A percentile compares a stretch with the other conserved stretches of the same genome.
Evolutionary conservation across 2,888 invertebrate species (phyloP).

Genomic region (Campoplex nolae): DNA sequence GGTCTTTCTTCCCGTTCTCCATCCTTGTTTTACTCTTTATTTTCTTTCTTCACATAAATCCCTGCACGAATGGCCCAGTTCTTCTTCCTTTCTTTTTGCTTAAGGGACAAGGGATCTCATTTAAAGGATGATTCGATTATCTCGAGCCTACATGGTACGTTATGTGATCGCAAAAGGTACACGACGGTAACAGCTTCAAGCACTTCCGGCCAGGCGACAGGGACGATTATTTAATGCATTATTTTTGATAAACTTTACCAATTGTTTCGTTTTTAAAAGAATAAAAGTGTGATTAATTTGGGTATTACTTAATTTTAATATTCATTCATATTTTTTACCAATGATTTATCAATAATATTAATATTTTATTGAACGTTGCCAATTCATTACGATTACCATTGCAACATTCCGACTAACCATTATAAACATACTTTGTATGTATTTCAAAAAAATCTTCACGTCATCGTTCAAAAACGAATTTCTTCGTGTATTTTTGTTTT

Average conservation of each 20-base stretch:
- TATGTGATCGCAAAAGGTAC: conserved; percentile 60
- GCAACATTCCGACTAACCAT: not conserved
- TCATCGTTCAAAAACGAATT: not conserved
- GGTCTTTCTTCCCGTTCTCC: conserved; percentile 51
- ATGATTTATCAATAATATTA: not conserved
- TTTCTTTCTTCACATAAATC: conserved; percentile 22
- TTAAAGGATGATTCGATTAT: conserved; percentile 24
- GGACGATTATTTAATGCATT: conserved; percentile 2
- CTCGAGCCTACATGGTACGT: conserved; percentile 49
- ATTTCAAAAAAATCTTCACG: not conserved
- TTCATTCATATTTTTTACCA: not conserved
- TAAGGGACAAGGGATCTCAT: not conserved
- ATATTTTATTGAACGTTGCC: not conserved
- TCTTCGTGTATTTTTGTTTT: not conserved
- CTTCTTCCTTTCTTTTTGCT: not conserved
- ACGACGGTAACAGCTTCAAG: conserved; percentile 59
- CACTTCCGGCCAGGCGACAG: conserved; percentile 45
- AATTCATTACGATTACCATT: conserved; percentile 2
- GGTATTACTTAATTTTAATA: not conserved
- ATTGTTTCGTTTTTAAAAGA: not conserved
- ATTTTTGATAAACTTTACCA: not conserved
- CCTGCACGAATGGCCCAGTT: conserved; percentile 16
- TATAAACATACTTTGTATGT: too few species aligned
- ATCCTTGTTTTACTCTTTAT: not conserved
- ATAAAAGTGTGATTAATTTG: not conserved